Conservation (phyloP, 1,140 invertebrate genomes). For the Alviniconcha marisindica region DNA sequence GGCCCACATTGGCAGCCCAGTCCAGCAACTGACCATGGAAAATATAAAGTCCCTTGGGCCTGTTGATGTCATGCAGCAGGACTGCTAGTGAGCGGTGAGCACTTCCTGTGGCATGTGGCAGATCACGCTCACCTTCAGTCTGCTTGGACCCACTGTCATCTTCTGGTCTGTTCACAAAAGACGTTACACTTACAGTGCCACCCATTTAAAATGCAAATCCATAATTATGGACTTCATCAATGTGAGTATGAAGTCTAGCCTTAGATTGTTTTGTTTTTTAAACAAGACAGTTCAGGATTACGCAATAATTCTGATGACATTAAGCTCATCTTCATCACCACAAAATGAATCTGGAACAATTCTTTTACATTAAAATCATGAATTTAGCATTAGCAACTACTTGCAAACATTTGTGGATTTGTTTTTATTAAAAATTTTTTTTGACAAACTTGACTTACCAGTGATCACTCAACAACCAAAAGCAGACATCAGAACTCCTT, state of each 20-base stretch:
- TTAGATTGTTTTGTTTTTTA: too few relatives aligned
- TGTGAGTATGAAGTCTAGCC: too few relatives aligned
- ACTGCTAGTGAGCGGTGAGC: constrained; percentile 35
- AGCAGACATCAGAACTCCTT: too few relatives aligned
- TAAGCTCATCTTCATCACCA: not conserved
- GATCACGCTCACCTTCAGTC: not conserved
- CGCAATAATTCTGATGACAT: not conserved
- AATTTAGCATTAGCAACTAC: too few relatives aligned
- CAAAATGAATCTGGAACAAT: too few relatives aligned
- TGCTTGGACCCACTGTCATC: not conserved
- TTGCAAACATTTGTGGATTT: too few relatives aligned
- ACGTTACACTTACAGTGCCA: not conserved
- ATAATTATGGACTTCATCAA: not conserved
- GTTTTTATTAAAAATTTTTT: too few relatives aligned
- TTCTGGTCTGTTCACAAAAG: not conserved
- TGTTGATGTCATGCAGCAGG: constrained; percentile 55
- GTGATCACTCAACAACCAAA: too few relatives aligned
- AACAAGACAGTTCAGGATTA: not conserved
- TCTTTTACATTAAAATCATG: too few relatives aligned
- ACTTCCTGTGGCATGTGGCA: not conserved
- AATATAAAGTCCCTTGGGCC: constrained; percentile 61
- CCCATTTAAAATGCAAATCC: not conserved
- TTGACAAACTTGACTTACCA: too few relatives aligned
- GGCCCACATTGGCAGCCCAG: too few relatives aligned
- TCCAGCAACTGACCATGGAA: constrained; percentile 61